phyloP scores from a whole-genome alignment of 2,888 invertebrate genomes.

The Gortyna flavago region DNA sequence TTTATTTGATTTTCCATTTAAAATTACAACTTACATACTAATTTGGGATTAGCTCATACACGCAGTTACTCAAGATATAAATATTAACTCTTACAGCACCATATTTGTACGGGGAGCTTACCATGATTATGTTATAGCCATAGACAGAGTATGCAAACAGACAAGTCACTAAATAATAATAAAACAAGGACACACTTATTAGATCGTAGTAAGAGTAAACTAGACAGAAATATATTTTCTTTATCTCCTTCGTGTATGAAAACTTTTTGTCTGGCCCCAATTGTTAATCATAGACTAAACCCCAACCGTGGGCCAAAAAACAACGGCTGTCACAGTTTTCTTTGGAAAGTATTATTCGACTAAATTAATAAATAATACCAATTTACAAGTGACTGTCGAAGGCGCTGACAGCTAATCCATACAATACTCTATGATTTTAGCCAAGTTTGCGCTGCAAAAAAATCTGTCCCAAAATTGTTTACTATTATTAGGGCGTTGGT shows the following conservation, averaged over 20 bases:
- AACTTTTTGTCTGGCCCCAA: not conserved
- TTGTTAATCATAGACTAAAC: not conserved
- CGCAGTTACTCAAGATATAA: conserved; percentile 44
- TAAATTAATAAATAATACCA: not conserved
- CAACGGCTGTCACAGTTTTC: not conserved
- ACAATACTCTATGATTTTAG: not conserved
- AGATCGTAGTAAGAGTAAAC: not conserved
- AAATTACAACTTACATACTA: conserved; percentile 79
- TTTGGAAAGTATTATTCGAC: not conserved
- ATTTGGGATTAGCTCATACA: conserved; percentile 60
- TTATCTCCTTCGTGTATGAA: not conserved
- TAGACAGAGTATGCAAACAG: not conserved
- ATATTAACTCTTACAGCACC: conserved; percentile 48
- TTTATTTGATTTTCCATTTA: conserved; percentile 76
- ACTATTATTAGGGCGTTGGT: too few species aligned
- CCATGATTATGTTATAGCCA: not conserved
- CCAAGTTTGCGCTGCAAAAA: not conserved
- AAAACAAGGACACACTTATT: conserved; percentile 2
- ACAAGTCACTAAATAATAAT: not conserved
- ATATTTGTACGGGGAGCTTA: conserved; percentile 39
- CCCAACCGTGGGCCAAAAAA: not conserved
- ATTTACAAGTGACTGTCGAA: not conserved
- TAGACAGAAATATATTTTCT: not conserved
- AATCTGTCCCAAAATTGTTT: not conserved
- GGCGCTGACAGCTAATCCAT: not conserved